Evolutionary conservation across 2,888 invertebrate genomes (phyloP).

Genomic region (Cartodere bifasciata): DNA sequence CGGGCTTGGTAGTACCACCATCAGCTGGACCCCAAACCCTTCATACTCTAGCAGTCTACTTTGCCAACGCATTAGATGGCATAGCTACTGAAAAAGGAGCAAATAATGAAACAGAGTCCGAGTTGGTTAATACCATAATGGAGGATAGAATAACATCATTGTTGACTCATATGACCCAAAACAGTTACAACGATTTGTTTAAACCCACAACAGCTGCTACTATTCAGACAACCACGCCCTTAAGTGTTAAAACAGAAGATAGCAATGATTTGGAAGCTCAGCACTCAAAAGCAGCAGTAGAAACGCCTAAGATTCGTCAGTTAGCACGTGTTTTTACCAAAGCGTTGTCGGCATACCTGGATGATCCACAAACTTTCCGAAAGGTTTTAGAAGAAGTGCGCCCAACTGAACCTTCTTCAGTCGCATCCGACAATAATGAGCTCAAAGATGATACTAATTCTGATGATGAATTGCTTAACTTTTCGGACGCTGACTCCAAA

Average conservation of each 20-base stretch:
- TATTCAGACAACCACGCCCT: conserved; percentile 8
- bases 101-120: conserved; percentile 14
- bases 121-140: neutral
- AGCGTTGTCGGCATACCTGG: conserved; percentile 67
- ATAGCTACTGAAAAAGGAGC: conserved; percentile 34
- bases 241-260: conserved; percentile 11
- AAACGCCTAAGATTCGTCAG: conserved; percentile 57
- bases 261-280: conserved; percentile 43
- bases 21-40: conserved; percentile 66
- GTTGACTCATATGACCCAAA: conserved; percentile 54
- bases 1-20: conserved; percentile 56
- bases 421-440: no score
- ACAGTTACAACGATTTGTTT: conserved; percentile 44
- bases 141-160: conserved; percentile 43
- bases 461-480: conserved; percentile 65
- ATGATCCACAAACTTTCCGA: conserved; percentile 71
- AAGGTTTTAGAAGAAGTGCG: conserved; percentile 62
- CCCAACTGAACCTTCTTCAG: conserved; percentile 60
- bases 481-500: conserved; percentile 51
- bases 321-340: conserved; percentile 75
- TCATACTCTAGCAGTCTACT: conserved; percentile 68
- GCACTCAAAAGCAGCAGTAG: conserved; percentile 51
- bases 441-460: conserved; percentile 24
- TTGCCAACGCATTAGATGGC: conserved; percentile 56
- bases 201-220: conserved; percentile 21